phyloP scores from a whole-genome alignment of 2,888 invertebrate species.

The Cosmia trapezina region DNA sequence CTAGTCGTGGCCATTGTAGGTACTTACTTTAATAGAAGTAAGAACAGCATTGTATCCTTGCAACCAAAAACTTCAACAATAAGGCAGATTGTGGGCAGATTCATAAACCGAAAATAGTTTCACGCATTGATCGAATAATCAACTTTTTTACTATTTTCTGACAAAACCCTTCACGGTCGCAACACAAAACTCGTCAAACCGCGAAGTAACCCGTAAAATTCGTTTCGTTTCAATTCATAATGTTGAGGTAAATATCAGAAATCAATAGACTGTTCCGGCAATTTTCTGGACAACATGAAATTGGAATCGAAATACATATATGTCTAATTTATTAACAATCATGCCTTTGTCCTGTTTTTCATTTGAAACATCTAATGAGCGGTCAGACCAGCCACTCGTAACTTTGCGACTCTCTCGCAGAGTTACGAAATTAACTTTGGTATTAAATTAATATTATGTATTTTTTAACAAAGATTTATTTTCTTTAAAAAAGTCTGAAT shows the following conservation, averaged over 20 bases:
- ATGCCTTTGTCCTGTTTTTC: too few species aligned
- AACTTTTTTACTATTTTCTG: slow-evolving; percentile 5
- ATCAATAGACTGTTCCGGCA: slow-evolving; percentile 23
- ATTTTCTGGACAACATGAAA: slow-evolving; percentile 13
- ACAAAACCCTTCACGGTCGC: slow-evolving; percentile 15
- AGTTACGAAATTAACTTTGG: too few species aligned
- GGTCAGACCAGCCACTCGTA: too few species aligned
- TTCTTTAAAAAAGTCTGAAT: too few species aligned
- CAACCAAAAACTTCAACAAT: not conserved
- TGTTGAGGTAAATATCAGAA: slow-evolving; percentile 14
- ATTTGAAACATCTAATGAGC: too few species aligned
- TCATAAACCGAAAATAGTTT: not conserved
- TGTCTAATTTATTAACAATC: not conserved
- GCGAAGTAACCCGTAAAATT: slow-evolving; percentile 26
- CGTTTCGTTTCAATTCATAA: slow-evolving; percentile 23
- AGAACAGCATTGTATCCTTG: too few species aligned
- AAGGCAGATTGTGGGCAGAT: too few species aligned
- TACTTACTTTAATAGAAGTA: too few species aligned
- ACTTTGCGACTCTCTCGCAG: too few species aligned
- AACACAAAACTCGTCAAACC: slow-evolving; percentile 13
- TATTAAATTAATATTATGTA: too few species aligned
- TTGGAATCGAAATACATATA: not conserved
- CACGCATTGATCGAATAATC: not conserved
- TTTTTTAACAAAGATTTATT: too few species aligned
- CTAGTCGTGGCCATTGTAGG: too few species aligned